Evolutionary conservation across 2,888 invertebrate genomes (phyloP).

Genomic region (Muschampia plurimacula): DNA sequence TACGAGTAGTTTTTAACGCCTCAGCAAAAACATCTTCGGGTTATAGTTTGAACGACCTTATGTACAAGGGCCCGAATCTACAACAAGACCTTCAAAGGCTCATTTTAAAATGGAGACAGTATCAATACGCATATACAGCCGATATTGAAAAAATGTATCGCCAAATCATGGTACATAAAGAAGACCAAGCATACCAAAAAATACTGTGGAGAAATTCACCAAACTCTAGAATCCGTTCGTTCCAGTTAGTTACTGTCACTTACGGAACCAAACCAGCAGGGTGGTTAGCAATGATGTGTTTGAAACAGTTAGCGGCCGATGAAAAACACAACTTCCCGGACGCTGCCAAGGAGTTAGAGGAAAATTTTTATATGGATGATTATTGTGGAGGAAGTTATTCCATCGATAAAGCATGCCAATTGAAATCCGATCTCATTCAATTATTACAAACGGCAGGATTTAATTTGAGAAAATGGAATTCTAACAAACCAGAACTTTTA

Average conservation of each 20-base stretch:
- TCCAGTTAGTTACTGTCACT: conserved; percentile 36
- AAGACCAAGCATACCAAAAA: conserved; percentile 42
- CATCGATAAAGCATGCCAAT: not conserved
- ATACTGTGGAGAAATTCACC: conserved; percentile 34
- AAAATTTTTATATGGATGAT: conserved; percentile 37
- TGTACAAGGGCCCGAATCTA: conserved; percentile 28
- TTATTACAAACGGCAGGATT: conserved; percentile 31
- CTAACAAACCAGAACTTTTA: conserved; percentile 27
- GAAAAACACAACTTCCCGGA: conserved; percentile 34
- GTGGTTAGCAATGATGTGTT: conserved; percentile 43
- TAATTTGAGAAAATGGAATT: conserved; percentile 39
- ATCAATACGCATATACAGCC: conserved; percentile 40
- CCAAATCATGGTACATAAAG: conserved; percentile 32
- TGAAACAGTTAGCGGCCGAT: conserved; percentile 39
- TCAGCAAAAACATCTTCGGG: not conserved
- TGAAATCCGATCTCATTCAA: conserved; percentile 19
- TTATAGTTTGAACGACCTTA: conserved; percentile 15
- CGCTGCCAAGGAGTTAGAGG: conserved; percentile 2
- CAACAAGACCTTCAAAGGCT: conserved; percentile 43
- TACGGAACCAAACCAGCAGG: conserved; percentile 40
- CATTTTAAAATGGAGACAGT: conserved; percentile 42
- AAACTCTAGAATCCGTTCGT: conserved; percentile 17
- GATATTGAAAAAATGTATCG: conserved; percentile 45
- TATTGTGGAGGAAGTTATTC: conserved; percentile 20
- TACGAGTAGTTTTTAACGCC: not conserved